Evolutionary conservation across 1,140 invertebrate species (phyloP).

Genomic region (Caligus rogercresseyi): DNA sequence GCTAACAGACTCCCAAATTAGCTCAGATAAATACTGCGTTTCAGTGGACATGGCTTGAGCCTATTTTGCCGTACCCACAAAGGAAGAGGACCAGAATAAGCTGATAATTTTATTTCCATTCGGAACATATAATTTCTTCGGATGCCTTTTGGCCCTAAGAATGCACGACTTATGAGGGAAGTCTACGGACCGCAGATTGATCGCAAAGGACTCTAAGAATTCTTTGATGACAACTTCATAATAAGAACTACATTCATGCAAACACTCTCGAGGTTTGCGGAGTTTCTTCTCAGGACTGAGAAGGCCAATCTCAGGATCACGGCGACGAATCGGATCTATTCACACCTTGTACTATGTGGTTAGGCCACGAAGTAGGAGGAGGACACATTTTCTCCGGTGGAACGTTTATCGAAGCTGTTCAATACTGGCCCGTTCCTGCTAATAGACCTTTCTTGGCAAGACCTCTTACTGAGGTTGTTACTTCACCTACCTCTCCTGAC

Average conservation of each 20-base stretch:
- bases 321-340: not conserved
- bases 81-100: not conserved
- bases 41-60: not conserved
- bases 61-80: not conserved
- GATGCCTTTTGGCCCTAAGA: not conserved
- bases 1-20: not conserved
- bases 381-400: not conserved
- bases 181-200: not conserved
- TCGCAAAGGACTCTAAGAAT: not conserved
- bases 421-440: not conserved
- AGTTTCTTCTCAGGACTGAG: not conserved
- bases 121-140: not conserved
- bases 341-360: not conserved
- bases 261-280: not conserved
- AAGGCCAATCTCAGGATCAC: not conserved
- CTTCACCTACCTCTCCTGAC: too few species aligned
- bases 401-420: not conserved
- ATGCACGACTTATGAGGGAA: not conserved
- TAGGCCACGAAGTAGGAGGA: not conserved
- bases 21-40: not conserved
- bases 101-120: not conserved
- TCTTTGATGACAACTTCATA: not conserved
- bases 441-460: not conserved
- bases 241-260: not conserved
- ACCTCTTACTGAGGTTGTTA: too few species aligned